These are phyloP conservation scores for Lagenorhynchus albirostris DNA, from an alignment of 2,113 vertebrate species.

Conservation along the genomic window DNA sequence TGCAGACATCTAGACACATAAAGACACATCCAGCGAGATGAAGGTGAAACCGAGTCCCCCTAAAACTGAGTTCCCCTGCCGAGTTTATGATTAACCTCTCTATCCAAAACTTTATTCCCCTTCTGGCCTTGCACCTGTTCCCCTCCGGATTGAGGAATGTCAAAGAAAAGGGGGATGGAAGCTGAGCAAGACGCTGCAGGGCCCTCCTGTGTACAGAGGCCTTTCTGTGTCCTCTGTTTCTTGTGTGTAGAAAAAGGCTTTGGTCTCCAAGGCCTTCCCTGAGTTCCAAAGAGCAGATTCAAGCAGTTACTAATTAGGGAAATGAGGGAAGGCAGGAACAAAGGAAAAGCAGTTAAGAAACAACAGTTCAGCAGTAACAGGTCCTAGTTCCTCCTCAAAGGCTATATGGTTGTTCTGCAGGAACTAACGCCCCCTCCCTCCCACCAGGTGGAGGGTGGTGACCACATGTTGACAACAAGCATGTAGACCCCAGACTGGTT, in stretches of 20 bases:
- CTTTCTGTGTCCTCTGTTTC: neutral
- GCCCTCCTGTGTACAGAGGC: neutral
- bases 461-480: neutral
- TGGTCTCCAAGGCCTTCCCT: neutral
- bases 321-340: neutral
- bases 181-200: neutral
- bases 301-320: neutral
- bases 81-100: no score
- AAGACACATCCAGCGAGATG: neutral
- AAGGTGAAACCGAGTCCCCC: neutral
- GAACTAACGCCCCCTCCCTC: neutral
- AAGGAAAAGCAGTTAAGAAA: neutral
- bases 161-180: neutral
- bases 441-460: neutral
- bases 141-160: neutral
- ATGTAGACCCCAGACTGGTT: neutral
- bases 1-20: neutral
- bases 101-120: neutral
- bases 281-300: neutral
- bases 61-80: neutral
- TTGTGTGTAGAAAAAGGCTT: neutral
- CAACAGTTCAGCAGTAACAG: neutral
- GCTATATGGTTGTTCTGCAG: neutral
- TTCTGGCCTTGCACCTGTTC: neutral
- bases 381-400: neutral